Evolutionary conservation across 2,113 vertebrate species (phyloP).

Genomic region (Synodontis membranacea): DNA sequence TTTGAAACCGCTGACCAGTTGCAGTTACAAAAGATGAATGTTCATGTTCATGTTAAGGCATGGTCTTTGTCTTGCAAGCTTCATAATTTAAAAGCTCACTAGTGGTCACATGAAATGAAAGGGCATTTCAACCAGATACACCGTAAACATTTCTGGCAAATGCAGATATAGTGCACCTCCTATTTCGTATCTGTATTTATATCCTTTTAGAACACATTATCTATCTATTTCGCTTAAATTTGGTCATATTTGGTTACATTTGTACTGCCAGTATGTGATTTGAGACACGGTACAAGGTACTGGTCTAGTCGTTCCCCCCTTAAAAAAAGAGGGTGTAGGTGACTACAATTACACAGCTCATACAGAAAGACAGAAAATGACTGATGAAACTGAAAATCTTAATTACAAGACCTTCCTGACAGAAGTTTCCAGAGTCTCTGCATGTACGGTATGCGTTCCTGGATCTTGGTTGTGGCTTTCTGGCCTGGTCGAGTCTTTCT

Average conservation of each 20-base stretch:
- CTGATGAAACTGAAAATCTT: background rate
- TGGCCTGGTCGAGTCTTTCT: background rate
- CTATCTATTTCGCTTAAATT: background rate
- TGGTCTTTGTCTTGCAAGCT: background rate
- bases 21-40: background rate
- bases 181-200: background rate
- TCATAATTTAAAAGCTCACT: background rate
- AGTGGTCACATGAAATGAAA: background rate
- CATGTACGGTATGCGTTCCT: background rate
- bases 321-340: background rate
- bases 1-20: background rate
- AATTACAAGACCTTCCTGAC: background rate
- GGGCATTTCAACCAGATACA: background rate
- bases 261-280: background rate
- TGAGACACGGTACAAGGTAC: background rate
- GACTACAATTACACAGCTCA: background rate
- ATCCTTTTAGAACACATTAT: background rate
- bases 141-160: background rate
- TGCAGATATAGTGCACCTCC: background rate
- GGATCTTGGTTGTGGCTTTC: background rate
- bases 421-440: background rate
- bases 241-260: background rate
- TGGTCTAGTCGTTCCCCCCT: background rate
- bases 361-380: background rate
- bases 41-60: background rate